Percentiles rank a stretch among this genome's conserved stretches.
These are phyloP conservation scores for Pantelozetes paolii DNA, from an alignment of 2,888 invertebrate genomes.

Conservation along the genomic window DNA sequence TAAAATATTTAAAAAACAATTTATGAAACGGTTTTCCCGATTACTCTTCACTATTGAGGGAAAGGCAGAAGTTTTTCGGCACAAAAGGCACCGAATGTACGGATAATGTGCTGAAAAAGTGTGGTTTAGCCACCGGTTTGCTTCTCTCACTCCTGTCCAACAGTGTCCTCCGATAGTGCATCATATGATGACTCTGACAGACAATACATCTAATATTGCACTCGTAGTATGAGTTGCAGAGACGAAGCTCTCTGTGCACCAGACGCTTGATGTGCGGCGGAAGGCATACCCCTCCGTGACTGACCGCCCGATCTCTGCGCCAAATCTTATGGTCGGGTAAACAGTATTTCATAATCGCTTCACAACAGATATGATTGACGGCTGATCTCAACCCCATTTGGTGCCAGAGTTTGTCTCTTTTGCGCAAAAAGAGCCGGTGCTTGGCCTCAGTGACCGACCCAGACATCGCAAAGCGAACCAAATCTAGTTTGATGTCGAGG, in stretches of 20 bases:
- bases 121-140: background rate
- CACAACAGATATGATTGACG: constrained; percentile 57
- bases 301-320: background rate
- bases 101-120: background rate
- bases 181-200: background rate
- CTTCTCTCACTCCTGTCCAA: background rate
- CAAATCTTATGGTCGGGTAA: constrained; percentile 15
- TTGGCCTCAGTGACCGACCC: constrained; percentile 45
- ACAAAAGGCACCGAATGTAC: background rate
- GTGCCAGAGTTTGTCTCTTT: constrained; percentile 53
- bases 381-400: constrained; percentile 56
- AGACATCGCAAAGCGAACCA: constrained; percentile 56
- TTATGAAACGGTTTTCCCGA: background rate
- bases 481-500: constrained; percentile 56
- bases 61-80: background rate
- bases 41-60: background rate
- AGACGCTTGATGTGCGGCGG: constrained; percentile 6
- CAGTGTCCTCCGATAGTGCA: background rate
- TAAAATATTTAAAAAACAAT: background rate
- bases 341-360: constrained; percentile 48
- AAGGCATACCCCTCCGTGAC: constrained; percentile 30
- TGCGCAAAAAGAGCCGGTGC: constrained; percentile 50
- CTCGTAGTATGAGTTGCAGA: background rate
- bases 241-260: constrained; percentile 2
- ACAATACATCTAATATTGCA: constrained; percentile 19